A percentile compares a stretch with the other conserved stretches of the same genome.
Conservation (phyloP, 1,140 invertebrate species). For the Popillia japonica region DNA sequence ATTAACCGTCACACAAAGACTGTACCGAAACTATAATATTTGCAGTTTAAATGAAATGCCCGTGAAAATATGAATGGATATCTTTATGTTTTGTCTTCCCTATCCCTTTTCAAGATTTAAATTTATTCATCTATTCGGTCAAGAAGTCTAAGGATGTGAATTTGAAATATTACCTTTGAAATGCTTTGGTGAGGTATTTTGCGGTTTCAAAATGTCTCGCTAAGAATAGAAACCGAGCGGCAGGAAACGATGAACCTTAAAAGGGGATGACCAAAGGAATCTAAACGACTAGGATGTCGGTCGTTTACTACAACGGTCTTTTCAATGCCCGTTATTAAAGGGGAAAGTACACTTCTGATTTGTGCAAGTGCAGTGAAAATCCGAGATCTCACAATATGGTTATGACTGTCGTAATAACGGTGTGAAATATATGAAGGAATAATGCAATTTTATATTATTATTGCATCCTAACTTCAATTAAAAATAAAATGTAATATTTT, state of each 20-base stretch:
- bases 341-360: not conserved
- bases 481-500: too few species aligned
- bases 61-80: not conserved
- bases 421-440: not conserved
- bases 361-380: not conserved
- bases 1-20: not conserved
- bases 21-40: not conserved
- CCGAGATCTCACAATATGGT: not conserved
- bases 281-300: not conserved
- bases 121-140: not conserved
- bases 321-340: not conserved
- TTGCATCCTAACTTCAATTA: too few species aligned
- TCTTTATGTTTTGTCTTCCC: not conserved
- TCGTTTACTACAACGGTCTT: not conserved
- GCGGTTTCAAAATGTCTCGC: not conserved
- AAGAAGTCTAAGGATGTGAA: not conserved
- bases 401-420: not conserved
- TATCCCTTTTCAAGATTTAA: not conserved
- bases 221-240: slow-evolving; percentile 1
- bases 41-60: not conserved
- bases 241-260: slow-evolving; percentile 6
- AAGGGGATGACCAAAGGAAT: slow-evolving; percentile 8
- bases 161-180: not conserved
- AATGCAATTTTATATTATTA: not conserved
- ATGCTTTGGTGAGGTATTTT: not conserved